Evolutionary conservation across 2,797 vertebrate species (phyloP), one percentile per base, ranked within the genome.

Genomic region (Eremophila alpestris): DNA sequence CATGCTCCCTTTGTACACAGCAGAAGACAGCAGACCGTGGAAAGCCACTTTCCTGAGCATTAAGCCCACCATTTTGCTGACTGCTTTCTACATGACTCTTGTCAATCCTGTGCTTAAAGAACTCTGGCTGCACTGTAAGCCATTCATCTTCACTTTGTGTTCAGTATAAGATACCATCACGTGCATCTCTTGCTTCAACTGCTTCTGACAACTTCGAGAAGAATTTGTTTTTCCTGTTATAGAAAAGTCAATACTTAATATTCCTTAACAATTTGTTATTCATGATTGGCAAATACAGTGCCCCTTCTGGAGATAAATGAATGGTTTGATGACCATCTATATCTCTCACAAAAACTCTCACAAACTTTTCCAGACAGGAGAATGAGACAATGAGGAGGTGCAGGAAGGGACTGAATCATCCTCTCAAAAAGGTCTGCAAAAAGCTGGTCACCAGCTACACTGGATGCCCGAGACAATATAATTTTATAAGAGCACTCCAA

Each of bases 121-220:
- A 8, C 12, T 52, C 60, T 75, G 12, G 16, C 54, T 70, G 21
- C 21, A 23, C 13, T 38, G 8, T 24, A 60, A 78, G 54, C 11
- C 51, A 45, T 56, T 92, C 32, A 18, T 30, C n/a, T 84, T 51
- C 30, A 43, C 14, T 10, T 73, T 3, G 0, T 30, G 12, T 64
- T 84, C 63, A 27, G 34, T 18, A 21, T 12, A 38, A 0, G 0
- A 77, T 40, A 38, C 23, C 26, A 38, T 13, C 7, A 0, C 1
- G 3, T 5, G 6, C 13, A 34, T 26, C 64, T 89, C 38, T 84
- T 75, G 18, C 62, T 55, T 75, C 21, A 75, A 63, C 45, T 45
- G 41, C 10, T 87, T 75, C 29, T 36, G 40, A 59, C 0, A 1
- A 43, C 65, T 91, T 89, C 18, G 60, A 83, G 38, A 64, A 71